Conservation (phyloP, 2,888 invertebrate species). For the Lagria hirta region DNA sequence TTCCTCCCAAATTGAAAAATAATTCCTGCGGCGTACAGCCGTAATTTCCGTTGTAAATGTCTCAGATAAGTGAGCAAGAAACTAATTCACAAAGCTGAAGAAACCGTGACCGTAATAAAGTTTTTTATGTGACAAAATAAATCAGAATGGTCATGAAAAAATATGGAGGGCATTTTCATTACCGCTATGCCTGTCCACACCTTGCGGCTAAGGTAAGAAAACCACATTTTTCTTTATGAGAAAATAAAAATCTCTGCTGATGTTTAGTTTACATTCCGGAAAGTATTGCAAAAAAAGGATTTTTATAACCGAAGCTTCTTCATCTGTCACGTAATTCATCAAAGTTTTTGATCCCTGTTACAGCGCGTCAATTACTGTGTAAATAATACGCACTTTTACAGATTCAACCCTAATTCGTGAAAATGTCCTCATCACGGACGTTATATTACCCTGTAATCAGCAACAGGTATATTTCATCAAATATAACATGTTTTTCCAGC, state of each 20-base stretch:
- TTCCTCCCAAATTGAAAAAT: constrained; percentile 11
- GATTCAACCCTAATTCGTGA: too few relatives aligned
- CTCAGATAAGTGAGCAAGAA: constrained; percentile 36
- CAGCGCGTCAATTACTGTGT: too few relatives aligned
- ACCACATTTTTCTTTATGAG: constrained; percentile 22
- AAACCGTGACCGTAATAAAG: constrained; percentile 43
- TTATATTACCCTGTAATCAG: too few relatives aligned
- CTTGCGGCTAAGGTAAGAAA: constrained; percentile 21
- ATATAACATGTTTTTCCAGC: too few relatives aligned
- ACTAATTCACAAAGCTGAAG: constrained; percentile 42
- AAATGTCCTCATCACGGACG: too few relatives aligned
- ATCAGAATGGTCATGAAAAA: constrained; percentile 41
- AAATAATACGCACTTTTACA: too few relatives aligned
- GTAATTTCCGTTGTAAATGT: constrained; percentile 33
- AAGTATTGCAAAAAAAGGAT: constrained; percentile 22
- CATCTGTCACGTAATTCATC: constrained; percentile 18
- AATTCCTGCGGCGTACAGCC: constrained; percentile 12
- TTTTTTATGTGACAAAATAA: constrained; percentile 41
- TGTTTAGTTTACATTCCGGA: constrained; percentile 22
- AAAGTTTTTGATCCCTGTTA: constrained; percentile 12
- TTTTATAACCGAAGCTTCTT: constrained; percentile 11
- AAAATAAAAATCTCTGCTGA: constrained; percentile 24
- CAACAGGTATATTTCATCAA: too few relatives aligned
- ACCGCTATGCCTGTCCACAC: constrained; percentile 28
- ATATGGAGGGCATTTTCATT: constrained; percentile 34